Base-by-base conservation (phyloP, 2,888 invertebrate genomes). In the Megamerina dolium region DNA sequence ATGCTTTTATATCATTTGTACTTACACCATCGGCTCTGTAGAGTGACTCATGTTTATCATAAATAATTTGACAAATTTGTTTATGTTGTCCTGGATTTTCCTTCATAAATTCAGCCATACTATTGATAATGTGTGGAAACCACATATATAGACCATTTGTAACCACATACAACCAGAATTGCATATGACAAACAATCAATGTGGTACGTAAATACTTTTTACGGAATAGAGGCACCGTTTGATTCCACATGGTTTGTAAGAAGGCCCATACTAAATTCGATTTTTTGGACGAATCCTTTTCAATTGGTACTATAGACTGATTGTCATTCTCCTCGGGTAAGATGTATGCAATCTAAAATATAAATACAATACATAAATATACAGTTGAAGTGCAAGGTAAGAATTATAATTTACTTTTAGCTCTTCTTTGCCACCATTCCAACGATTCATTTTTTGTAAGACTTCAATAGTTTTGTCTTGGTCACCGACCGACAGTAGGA, bases 61-160 rank as follows among this genome's bases (percentile, higher is more conserved):
- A 52, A 10, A 65, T 50, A 20, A 63, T 58, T 23, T 62, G 47
- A 45, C 69, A 69, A 9, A 67, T 55, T 16, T 54, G 46, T 6
- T 49, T 54, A 10, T 50, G 41, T 13, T 54, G 44, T 14, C 53
- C 56, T 2, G 63, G 61, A 47, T 62, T 52, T 10, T 51, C 43
- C 3, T 52, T 46, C 46, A 58, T 57, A 41, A 54, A 68, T 19
- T 60, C 55, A 1, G 59, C 60, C 48, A 65, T 56, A 20, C 60
- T 60, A 46, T 67, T 66, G 26, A 66, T 55, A 13, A 68, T 64
- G 23, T 66, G 64, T 1, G 68, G 67, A 36, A 68, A 63, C 64
- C 66, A 70, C 58, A 70, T 63, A 42, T 66, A 63, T 45, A 70
- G 49, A 1, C 65, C 63, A 46, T 64, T 60, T 1, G 58, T 63